Evolutionary conservation across 2,888 invertebrate genomes (phyloP), one percentile per base, ranked within the genome.

Genomic region (Apodemia mormo): DNA sequence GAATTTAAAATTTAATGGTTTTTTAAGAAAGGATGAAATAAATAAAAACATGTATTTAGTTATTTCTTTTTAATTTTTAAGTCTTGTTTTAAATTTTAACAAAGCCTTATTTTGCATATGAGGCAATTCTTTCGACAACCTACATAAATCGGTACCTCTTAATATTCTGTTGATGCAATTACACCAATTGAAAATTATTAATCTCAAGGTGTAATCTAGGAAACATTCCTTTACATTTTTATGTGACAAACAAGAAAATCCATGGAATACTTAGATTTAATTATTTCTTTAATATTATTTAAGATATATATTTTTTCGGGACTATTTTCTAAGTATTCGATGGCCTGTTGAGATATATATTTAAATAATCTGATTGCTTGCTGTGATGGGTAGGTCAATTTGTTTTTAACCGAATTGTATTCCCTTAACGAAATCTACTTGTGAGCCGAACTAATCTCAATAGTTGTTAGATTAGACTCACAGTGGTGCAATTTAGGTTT

Each of bases 341-440:
- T 22, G 14, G 45, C 29, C 29, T 66, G 22, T 22, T 66, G n/a
- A n/a, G 49, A 22, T 49, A 66, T 3, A 45, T 66, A 14, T 22
- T 29, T 43, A 10, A 45, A 66, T 29, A 40, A 66, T 30, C 66
- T 66, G 0, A 66, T 30, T 40, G 66, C 66, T 29, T 43, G 40
- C 66, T 66, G 45, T 10, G 66, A 40, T 9, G 66, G 66, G 12
- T 66, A 66, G 43, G 66, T 66, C 14, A 66, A 43, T 66, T 66
- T 66, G 12, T 43, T 43, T 45, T 66, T 66, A 14, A 49, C 40
- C 29, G n/a, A 12, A 40, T 66, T 66, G 14, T 14, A 66, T 66
- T 58, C 58, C 30, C 58, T 58, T n/a, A 10, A 2, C 1, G 43
- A 45, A 5, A 66, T 30, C 66, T 30, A 49, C 29, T 66, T 66